These are phyloP conservation scores for Drosophila albomicans DNA, from an alignment of 1,140 invertebrate genomes.

Conservation along the genomic window DNA sequence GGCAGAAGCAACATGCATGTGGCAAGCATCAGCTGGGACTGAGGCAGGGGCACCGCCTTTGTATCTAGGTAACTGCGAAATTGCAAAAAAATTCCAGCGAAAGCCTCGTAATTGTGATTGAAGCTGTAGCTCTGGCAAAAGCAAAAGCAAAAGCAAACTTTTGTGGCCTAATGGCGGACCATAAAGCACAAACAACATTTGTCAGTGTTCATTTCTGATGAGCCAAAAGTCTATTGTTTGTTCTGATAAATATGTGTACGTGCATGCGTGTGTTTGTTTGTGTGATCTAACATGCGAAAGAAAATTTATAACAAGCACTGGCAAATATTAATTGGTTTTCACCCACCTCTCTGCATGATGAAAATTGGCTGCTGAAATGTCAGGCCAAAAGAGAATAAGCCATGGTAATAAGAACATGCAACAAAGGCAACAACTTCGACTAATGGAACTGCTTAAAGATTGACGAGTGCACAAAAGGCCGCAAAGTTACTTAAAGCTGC, in stretches of 20 bases:
- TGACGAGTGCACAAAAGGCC: neutral
- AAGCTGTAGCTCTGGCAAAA: conserved; percentile 22
- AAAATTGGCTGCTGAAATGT: conserved; percentile 22
- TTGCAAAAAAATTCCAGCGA: conserved; percentile 37
- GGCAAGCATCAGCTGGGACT: neutral
- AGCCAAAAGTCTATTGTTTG: conserved; percentile 70
- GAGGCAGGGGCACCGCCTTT: neutral
- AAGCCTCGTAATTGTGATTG: conserved; percentile 73
- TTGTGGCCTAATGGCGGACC: conserved; percentile 68
- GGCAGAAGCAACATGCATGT: neutral
- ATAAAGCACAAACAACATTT: conserved; percentile 75
- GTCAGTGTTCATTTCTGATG: conserved; percentile 78
- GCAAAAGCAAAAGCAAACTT: conserved; percentile 55
- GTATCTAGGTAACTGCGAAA: conserved; percentile 40
- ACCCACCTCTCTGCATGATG: conserved; percentile 2
- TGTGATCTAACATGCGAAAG: neutral
- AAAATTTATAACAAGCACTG: conserved; percentile 62
- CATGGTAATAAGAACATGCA: neutral
- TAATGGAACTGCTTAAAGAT: conserved; percentile 12
- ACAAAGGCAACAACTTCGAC: conserved; percentile 5
- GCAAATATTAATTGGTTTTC: conserved; percentile 52
- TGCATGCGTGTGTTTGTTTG: no score
- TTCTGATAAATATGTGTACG: conserved; percentile 9
- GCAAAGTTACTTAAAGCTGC: conserved; percentile 16
- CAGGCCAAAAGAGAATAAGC: conserved; percentile 8